Evolutionary conservation across 2,797 vertebrate genomes (phyloP), one percentile per base, ranked within the genome.

Genomic region (Liparis tanakae): DNA sequence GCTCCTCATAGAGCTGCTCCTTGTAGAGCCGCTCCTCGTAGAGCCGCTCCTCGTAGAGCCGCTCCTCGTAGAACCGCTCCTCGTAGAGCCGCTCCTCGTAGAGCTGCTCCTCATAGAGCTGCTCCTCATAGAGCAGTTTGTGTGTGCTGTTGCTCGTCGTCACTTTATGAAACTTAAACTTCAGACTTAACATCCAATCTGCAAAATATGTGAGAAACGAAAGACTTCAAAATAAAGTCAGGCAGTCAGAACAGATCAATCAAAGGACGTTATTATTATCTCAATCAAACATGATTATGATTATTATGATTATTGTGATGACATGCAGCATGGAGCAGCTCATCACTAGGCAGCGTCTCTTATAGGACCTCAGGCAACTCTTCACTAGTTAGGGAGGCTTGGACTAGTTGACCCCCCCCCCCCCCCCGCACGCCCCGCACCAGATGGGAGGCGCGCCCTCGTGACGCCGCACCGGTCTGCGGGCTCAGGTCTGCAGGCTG

Each of bases 401-500:
- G 56, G 43, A 37, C 4, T 34, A 22, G 48, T 75, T 73, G 66
- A 65, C 46, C 59, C 58, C 64, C 71, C 18, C 48, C 10, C 36
- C 10, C 84, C 72, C 84, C 71, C 30, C 90, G 86, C 89, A 78
- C 83, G 85, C 85, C 93, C 91, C 63, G 55, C 94, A 92, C 80
- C 95, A 95, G 94, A 95, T 95, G 95, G 95, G 92, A 89, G 25
- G 25, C 25, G 25, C 2, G 25, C 25, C 25, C 25, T 30, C 25
- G 2, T 4, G 25, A 30, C 25, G 25, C 25, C 25, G 25, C 25
- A 30, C 25, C 25, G 25, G 25, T 30, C 25, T 30, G 25, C 25
- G 25, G 25, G 25, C n/a, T n/a, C 90, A 95, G 94, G 95, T 89
- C 83, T 94, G 78, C 94, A 94, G 95, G 94, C 95, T 96, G 95